These are phyloP conservation scores for Sapayoa aenigma DNA, from an alignment of 2,113 vertebrate genomes.

Conservation along the genomic window DNA sequence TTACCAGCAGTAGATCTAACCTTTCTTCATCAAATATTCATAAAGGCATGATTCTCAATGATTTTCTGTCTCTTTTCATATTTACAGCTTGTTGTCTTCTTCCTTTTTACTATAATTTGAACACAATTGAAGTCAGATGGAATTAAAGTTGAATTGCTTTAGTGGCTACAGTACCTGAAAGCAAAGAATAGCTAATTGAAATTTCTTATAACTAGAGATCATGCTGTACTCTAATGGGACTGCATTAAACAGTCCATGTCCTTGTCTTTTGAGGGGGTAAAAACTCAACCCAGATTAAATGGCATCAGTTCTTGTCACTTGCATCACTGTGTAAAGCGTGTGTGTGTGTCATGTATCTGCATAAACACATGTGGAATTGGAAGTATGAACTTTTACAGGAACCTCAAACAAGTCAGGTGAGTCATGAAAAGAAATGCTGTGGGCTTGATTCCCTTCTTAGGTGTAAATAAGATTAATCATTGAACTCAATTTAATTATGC, in stretches of 20 bases:
- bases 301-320: background rate
- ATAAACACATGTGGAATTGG: background rate
- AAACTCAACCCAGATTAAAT: background rate
- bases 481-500: background rate
- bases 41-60: conserved; percentile 95
- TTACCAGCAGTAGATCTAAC: conserved; percentile 90
- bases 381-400: background rate
- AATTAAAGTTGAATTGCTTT: conserved; percentile 87
- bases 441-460: background rate
- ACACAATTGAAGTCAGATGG: conserved; percentile 88
- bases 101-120: conserved; percentile 84
- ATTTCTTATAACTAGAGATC: background rate
- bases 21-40: conserved; percentile 98
- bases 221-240: background rate
- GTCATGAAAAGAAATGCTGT: background rate
- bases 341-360: background rate
- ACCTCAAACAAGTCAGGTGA: background rate
- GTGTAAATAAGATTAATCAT: background rate
- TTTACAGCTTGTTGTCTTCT: conserved; percentile 94
- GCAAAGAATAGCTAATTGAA: conserved; percentile 44
- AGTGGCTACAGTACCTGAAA: conserved; percentile 65
- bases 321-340: background rate
- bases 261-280: background rate
- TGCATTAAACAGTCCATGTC: background rate
- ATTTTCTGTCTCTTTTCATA: conserved; percentile 98